These are phyloP conservation scores for Pagrus major DNA, from an alignment of 2,113 vertebrate genomes.

Conservation along the genomic window DNA sequence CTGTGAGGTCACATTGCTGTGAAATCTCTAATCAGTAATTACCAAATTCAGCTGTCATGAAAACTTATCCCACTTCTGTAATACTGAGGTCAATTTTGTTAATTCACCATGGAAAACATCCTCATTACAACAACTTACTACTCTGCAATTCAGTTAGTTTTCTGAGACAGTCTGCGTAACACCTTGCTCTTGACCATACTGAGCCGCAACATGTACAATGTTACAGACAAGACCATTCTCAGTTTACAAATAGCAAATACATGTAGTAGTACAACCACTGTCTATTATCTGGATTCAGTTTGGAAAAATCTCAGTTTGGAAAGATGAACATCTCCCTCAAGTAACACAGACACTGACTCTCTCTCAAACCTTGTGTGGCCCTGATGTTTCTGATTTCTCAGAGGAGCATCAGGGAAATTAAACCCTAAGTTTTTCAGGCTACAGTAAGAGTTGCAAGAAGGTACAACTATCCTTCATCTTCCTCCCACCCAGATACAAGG, in stretches of 20 bases:
- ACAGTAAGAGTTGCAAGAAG: neutral
- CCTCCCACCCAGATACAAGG: neutral
- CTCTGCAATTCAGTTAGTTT: neutral
- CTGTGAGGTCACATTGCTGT: no score
- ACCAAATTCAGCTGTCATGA: no score
- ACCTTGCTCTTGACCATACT: neutral
- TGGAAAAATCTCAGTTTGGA: no score
- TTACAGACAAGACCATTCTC: neutral
- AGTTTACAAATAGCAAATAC: neutral
- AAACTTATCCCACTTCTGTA: no score
- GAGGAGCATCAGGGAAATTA: slow-evolving; percentile 22
- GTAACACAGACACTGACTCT: neutral
- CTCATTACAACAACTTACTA: neutral
- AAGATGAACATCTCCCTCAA: neutral
- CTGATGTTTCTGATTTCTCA: neutral
- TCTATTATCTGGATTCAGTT: neutral
- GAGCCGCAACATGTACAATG: neutral
- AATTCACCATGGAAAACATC: neutral
- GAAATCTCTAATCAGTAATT: no score
- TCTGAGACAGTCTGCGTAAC: neutral
- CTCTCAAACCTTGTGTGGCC: neutral
- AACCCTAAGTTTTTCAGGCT: slow-evolving; percentile 19
- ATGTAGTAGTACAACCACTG: neutral
- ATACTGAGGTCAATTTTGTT: no score
- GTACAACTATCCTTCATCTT: neutral